Conservation (phyloP, 2,888 invertebrate genomes). For the Cristatella mucedo region DNA sequence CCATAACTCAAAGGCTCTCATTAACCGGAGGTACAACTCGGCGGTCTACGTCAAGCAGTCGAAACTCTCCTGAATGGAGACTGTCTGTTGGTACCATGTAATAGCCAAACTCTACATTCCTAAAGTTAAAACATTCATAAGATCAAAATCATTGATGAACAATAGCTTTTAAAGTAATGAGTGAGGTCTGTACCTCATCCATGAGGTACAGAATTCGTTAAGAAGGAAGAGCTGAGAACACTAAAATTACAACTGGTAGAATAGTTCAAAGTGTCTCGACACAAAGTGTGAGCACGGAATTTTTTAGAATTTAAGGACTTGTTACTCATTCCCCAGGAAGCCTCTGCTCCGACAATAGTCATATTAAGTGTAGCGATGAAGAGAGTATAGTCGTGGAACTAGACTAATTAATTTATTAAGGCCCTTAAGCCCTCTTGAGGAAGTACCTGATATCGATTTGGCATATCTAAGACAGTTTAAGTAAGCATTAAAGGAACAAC, state of each 20-base stretch:
- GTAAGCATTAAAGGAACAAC: too few relatives aligned
- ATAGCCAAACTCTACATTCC: conserved; percentile 32
- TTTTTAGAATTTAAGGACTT: conserved; percentile 8
- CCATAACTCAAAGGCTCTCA: conserved; percentile 24
- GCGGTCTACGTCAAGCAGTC: conserved; percentile 32
- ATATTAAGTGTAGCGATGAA: conserved; percentile 19
- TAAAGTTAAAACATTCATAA: conserved; percentile 30
- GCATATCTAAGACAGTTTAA: too few relatives aligned
- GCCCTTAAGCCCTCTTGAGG: conserved; percentile 23
- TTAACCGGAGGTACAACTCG: conserved; percentile 26
- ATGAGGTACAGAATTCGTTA: conserved; percentile 17
- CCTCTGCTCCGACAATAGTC: conserved; percentile 17
- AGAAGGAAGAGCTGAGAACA: conserved; percentile 18
- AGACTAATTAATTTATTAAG: conserved; percentile 21
- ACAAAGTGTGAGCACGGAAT: conserved; percentile 16
- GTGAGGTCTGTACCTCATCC: conserved; percentile 21
- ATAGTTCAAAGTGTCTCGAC: conserved; percentile 25
- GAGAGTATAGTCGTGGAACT: conserved; percentile 26
- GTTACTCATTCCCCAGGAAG: conserved; percentile 13
- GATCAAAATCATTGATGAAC: conserved; percentile 37
- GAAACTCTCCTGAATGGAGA: conserved; percentile 20
- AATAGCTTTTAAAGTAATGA: conserved; percentile 26
- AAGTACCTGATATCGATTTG: conserved; percentile 15
- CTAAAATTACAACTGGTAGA: conserved; percentile 22
- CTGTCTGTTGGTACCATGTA: conserved; percentile 25